Base-by-base conservation (phyloP, 2,113 vertebrate species). In the Xyrauchen texanus region DNA sequence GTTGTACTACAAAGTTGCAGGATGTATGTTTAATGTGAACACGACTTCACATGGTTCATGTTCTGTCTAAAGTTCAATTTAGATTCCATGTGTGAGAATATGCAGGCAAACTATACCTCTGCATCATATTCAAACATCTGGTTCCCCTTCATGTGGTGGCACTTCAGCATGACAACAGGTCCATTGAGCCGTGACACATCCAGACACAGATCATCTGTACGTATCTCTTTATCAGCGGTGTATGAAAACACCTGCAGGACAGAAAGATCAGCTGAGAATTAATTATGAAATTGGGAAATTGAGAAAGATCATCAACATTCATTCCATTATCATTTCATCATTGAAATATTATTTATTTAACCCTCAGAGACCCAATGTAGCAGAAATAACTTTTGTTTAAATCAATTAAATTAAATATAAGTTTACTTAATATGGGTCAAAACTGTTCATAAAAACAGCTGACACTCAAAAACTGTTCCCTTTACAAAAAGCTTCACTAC, bases 41-140 rank as follows among this genome's bases (percentile, higher is more conserved):
- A 7, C n/a, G 55, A 57, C 55, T n/a, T n/a, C 6, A 57, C 13
- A 57, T 57, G 55, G 55, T 13, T 6, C 55, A n/a, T 34, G 21
- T 34, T 34, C 21, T 34, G 21, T 34, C 9, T 57, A 57, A 57
- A 6, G 11, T 57, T 58, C 11, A 5, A 12, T n/a, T 12, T 2
- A n/a, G 4, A 4, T 57, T 57, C 13, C 7, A n/a, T 58, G 12
- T 57, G 53, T 57, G 21, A 13, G 10, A n/a, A 12, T n/a, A 11
- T 47, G n/a, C 45, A n/a, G 12, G 47, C 15, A 15, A 49, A 7
- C 45, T 21, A 3, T 95, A 99, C 98, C 97, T 99, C 96, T 0
- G 96, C 93, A 46, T 99, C 96, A n/a, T 99, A 99, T 75, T 98
- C 96, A 91, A 98, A 99, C 88, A 99, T 95, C 91, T 99, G 98